Evolutionary conservation across 2,888 invertebrate genomes (phyloP).

Genomic region (Conistra vaccinii): DNA sequence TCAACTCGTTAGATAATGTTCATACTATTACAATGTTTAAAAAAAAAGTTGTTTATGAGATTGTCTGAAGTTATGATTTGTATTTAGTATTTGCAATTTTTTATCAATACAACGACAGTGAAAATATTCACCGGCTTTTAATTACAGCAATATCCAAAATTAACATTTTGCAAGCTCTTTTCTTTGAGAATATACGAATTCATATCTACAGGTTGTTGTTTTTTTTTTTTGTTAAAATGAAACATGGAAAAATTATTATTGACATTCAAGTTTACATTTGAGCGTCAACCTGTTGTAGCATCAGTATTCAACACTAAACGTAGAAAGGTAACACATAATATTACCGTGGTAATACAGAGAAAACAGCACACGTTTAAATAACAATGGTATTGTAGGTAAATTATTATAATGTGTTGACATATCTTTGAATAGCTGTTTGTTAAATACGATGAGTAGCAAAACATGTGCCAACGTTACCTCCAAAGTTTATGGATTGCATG

Average conservation of each 20-base stretch:
- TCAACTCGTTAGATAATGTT: conserved; percentile 60
- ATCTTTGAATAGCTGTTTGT: conserved; percentile 55
- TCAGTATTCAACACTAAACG: conserved; percentile 20
- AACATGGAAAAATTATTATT: not conserved
- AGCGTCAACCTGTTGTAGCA: conserved; percentile 19
- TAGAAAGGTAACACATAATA: no score
- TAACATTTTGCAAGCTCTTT: not conserved
- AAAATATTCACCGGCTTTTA: not conserved
- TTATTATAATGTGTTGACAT: conserved; percentile 53
- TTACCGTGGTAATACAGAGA: conserved; percentile 30
- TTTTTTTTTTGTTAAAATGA: not conserved
- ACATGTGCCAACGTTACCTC: conserved; percentile 30
- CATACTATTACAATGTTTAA: not conserved
- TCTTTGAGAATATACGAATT: not conserved
- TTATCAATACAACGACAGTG: not conserved
- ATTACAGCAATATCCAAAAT: not conserved
- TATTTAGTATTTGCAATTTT: not conserved
- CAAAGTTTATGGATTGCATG: conserved; percentile 36
- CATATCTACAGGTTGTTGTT: conserved; percentile 17
- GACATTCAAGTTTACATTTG: conserved; percentile 10
- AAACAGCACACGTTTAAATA: conserved; percentile 48
- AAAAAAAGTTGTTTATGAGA: not conserved
- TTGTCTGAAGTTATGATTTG: not conserved
- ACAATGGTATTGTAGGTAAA: conserved; percentile 56
- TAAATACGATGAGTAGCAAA: conserved; percentile 58